These are phyloP conservation scores for Colostygia pectinataria DNA, from an alignment of 2,888 invertebrate genomes.

Conservation along the genomic window DNA sequence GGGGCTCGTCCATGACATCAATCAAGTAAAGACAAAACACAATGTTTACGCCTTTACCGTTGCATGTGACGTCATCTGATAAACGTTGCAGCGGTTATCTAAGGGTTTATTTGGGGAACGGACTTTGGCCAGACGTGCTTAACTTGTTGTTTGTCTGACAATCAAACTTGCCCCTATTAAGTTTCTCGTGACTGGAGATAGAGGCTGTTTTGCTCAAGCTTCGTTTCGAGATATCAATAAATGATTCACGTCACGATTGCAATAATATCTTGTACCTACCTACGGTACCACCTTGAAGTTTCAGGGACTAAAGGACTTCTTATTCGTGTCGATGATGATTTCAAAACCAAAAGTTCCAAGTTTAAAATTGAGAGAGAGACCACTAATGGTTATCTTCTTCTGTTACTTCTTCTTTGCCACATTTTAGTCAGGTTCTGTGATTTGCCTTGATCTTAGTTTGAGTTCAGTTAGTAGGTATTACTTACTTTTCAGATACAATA, in stretches of 20 bases:
- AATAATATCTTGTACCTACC: too few species aligned
- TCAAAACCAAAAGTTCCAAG: too few species aligned
- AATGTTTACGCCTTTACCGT: conserved; percentile 56
- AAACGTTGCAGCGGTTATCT: conserved; percentile 38
- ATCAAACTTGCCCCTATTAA: conserved; percentile 25
- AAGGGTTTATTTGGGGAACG: conserved; percentile 21
- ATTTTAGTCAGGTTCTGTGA: too few species aligned
- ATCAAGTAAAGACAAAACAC: conserved; percentile 72
- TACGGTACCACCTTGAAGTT: too few species aligned
- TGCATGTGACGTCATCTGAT: conserved; percentile 64
- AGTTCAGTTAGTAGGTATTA: too few species aligned
- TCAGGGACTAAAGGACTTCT: too few species aligned
- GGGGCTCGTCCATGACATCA: conserved; percentile 82
- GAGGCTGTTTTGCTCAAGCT: background rate
- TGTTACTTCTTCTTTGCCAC: too few species aligned
- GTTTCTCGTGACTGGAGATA: conserved; percentile 7
- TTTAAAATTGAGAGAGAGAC: too few species aligned
- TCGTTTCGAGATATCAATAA: background rate
- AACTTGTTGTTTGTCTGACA: conserved; percentile 30
- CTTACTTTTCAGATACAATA: too few species aligned
- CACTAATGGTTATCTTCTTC: too few species aligned
- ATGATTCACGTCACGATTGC: background rate
- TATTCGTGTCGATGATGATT: too few species aligned
- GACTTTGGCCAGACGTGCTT: conserved; percentile 30
- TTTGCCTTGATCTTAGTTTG: too few species aligned